Conservation (phyloP, 2,888 invertebrate genomes). For the Agrochola lota region DNA sequence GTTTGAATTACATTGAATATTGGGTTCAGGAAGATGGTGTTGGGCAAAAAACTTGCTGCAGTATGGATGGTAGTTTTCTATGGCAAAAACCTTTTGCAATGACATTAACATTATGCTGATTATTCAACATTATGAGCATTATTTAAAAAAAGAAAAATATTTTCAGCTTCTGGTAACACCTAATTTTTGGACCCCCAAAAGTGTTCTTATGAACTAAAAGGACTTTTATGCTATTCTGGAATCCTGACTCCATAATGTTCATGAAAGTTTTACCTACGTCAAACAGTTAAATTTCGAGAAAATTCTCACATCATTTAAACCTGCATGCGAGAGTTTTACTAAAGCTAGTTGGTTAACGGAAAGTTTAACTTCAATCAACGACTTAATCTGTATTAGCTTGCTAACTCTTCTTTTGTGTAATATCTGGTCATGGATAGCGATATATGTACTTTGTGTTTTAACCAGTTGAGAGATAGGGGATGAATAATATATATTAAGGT, state of each 20-base stretch:
- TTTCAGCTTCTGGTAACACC: no score
- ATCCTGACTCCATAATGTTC: neutral
- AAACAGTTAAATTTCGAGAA: conserved; percentile 16
- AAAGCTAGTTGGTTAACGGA: conserved; percentile 47
- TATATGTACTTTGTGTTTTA: neutral
- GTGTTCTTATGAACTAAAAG: neutral
- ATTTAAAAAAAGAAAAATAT: no score
- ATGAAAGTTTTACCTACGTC: neutral
- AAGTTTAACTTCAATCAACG: conserved; percentile 54
- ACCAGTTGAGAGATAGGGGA: no score
- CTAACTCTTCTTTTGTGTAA: conserved; percentile 50
- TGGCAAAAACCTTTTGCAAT: neutral
- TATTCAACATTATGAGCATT: no score
- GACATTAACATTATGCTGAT: neutral
- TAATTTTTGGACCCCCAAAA: no score
- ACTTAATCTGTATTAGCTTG: conserved; percentile 47
- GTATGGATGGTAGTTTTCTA: neutral
- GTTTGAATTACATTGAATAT: conserved; percentile 57
- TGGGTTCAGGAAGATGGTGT: conserved; percentile 15
- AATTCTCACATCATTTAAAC: conserved; percentile 35
- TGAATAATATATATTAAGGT: neutral
- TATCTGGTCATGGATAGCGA: conserved; percentile 14
- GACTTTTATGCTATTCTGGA: neutral
- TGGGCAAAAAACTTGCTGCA: neutral
- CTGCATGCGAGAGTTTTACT: conserved; percentile 30